Evolutionary conservation across 2,797 vertebrate genomes (phyloP).

Genomic region (Gymnopithys bicolor): DNA sequence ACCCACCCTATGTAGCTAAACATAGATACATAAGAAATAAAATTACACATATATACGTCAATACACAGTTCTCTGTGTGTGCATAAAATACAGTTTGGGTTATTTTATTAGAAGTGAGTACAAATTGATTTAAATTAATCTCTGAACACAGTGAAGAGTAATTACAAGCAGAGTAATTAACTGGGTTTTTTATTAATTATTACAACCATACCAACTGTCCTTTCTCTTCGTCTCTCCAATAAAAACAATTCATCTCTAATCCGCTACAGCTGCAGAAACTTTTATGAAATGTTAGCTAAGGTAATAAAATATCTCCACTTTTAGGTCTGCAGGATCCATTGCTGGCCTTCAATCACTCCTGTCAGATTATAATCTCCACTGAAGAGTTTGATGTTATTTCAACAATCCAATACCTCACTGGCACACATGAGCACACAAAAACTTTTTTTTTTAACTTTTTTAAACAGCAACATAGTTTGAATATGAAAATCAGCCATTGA

Average conservation of each 20-base stretch:
- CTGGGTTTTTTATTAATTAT: constrained; percentile 62
- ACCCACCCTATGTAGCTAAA: neutral
- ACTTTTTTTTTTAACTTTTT: neutral
- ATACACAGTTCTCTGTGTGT: neutral
- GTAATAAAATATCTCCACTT: constrained; percentile 27
- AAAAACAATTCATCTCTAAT: constrained; percentile 58
- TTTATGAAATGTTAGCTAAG: constrained; percentile 3
- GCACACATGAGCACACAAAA: neutral
- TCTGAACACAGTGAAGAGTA: constrained; percentile 21
- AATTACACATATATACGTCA: neutral
- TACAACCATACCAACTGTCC: constrained; percentile 53
- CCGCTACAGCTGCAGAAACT: constrained; percentile 38
- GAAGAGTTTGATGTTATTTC: neutral
- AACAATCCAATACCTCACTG: constrained; percentile 19
- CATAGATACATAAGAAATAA: neutral
- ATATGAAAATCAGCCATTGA: neutral
- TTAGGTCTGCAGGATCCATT: neutral
- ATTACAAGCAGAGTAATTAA: constrained; percentile 45
- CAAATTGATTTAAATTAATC: constrained; percentile 59
- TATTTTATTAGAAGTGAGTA: neutral
- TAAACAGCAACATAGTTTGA: neutral
- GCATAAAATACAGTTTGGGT: neutral
- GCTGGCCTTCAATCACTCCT: neutral
- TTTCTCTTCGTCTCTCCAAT: constrained; percentile 31
- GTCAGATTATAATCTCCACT: constrained; percentile 34